Conservation (phyloP, 2,797 vertebrate genomes). For the Gephyroberyx darwinii region DNA sequence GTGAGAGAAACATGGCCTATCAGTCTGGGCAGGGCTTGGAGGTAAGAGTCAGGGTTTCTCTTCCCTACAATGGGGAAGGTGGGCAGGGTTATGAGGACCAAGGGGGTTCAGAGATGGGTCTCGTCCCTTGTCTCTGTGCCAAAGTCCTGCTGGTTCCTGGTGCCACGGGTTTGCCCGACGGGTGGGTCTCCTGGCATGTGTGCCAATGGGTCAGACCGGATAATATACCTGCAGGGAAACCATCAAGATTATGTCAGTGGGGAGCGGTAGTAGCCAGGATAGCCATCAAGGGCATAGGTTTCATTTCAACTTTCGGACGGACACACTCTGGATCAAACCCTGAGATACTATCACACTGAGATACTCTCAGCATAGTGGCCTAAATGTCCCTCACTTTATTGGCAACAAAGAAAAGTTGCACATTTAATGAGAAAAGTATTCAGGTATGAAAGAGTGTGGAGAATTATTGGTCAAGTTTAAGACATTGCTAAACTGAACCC, state of each 20-base stretch:
- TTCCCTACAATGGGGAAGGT: neutral
- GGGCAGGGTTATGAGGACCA: slow-evolving; percentile 2
- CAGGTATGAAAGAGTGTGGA: too few relatives aligned
- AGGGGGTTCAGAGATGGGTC: slow-evolving; percentile 87
- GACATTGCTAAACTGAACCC: too few relatives aligned
- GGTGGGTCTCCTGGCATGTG: slow-evolving; percentile 89
- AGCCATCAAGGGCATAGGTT: too few relatives aligned
- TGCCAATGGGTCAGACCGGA: slow-evolving; percentile 94
- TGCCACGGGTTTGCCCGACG: slow-evolving; percentile 79
- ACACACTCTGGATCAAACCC: too few relatives aligned
- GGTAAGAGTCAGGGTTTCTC: slow-evolving; percentile 44
- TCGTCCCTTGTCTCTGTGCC: slow-evolving; percentile 88
- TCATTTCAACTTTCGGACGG: too few relatives aligned
- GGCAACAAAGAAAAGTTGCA: too few relatives aligned
- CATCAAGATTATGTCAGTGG: slow-evolving; percentile 2
- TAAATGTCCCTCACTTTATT: too few relatives aligned
- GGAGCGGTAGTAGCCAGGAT: neutral
- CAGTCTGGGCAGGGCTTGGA: slow-evolving; percentile 22
- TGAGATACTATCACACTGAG: too few relatives aligned
- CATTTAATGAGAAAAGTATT: too few relatives aligned
- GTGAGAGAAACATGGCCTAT: slow-evolving; percentile 24
- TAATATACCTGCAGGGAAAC: slow-evolving; percentile 88
- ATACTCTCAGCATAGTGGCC: too few relatives aligned
- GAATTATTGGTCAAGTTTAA: too few relatives aligned
- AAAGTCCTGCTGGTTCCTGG: slow-evolving; percentile 83